Conservation (phyloP, 1,140 invertebrate species). For the Zaprionus vittiger region DNA sequence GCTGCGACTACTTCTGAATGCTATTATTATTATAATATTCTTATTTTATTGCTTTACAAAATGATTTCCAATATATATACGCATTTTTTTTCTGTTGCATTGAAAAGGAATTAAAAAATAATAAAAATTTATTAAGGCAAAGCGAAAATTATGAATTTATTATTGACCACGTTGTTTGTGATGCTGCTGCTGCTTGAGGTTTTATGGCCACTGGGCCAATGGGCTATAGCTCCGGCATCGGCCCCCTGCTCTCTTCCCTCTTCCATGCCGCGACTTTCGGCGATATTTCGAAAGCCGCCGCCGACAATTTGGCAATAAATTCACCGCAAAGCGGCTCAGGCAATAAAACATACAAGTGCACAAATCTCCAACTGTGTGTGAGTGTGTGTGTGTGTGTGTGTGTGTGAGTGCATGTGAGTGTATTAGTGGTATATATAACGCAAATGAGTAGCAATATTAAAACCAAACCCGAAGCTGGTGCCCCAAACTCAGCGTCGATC, state of each 20-base stretch:
- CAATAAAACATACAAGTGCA: slow-evolving; percentile 78
- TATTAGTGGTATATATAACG: slow-evolving; percentile 26
- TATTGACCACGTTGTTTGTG: slow-evolving; percentile 54
- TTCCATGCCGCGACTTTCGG: slow-evolving; percentile 45
- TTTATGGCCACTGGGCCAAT: slow-evolving; percentile 54
- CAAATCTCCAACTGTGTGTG: slow-evolving; percentile 33
- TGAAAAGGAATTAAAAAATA: slow-evolving; percentile 77
- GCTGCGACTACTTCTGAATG: slow-evolving; percentile 18
- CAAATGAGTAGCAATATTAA: slow-evolving; percentile 41
- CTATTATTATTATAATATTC: slow-evolving; percentile 48
- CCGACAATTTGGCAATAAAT: slow-evolving; percentile 80
- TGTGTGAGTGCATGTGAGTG: background rate
- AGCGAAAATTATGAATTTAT: slow-evolving; percentile 80
- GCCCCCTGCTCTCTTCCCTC: background rate
- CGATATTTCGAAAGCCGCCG: slow-evolving; percentile 71
- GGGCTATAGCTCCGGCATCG: slow-evolving; percentile 4
- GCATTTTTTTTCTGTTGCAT: slow-evolving; percentile 45
- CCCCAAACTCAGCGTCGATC: slow-evolving; percentile 5
- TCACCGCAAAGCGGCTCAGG: slow-evolving; percentile 67
- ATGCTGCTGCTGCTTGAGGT: slow-evolving; percentile 17
- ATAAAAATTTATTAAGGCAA: slow-evolving; percentile 81
- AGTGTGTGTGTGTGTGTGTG: slow-evolving; percentile 9
- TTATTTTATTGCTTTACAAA: slow-evolving; percentile 61
- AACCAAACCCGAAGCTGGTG: background rate
- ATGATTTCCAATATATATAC: slow-evolving; percentile 41